Conservation (phyloP, 2,113 vertebrate genomes). For the Arenaria interpres region DNA sequence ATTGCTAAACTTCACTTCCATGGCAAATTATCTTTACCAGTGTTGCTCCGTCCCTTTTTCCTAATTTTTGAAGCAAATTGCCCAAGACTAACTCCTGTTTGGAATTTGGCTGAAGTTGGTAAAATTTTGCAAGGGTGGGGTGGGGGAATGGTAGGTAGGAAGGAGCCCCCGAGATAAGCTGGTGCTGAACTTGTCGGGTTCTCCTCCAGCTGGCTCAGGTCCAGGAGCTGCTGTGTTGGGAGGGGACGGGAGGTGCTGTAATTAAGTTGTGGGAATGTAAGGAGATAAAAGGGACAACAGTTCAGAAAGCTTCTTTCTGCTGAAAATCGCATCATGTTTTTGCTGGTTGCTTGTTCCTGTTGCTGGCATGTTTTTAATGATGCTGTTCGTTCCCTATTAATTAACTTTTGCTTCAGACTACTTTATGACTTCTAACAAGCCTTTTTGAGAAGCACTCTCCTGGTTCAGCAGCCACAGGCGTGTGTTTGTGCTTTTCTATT, state of each 20-base stretch:
- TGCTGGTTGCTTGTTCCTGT: neutral
- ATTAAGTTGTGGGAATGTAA: too few species aligned
- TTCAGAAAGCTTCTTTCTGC: neutral
- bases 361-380: neutral
- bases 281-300: neutral
- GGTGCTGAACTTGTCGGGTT: neutral
- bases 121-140: neutral
- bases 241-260: neutral
- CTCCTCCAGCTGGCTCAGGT: neutral
- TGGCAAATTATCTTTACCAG: neutral
- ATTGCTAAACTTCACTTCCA: neutral
- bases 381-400: neutral
- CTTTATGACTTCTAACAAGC: neutral
- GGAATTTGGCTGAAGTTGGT: too few species aligned
- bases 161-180: neutral
- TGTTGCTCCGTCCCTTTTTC: neutral
- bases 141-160: too few species aligned
- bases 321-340: fast-evolving
- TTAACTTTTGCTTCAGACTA: neutral
- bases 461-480: neutral
- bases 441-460: neutral
- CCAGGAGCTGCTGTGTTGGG: neutral
- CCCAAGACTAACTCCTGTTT: too few species aligned
- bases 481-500: neutral
- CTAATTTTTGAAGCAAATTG: neutral